Evolutionary conservation across 2,113 vertebrate species (phyloP).

Genomic region (Dromiciops gliroides): DNA sequence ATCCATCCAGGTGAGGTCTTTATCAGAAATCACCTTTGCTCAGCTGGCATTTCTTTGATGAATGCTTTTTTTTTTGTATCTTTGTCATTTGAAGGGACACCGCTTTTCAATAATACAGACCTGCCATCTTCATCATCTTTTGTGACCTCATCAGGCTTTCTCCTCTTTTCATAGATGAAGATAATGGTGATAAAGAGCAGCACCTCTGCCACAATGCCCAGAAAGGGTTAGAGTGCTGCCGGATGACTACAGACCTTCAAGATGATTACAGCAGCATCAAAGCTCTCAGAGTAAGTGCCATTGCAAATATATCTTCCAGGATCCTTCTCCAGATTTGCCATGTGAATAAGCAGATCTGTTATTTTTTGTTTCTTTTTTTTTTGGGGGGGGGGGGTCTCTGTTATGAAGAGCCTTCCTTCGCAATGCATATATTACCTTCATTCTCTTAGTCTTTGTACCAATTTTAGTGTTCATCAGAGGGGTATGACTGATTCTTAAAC

Average conservation of each 20-base stretch:
- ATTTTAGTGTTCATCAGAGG: constrained; percentile 68
- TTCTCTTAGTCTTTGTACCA: constrained; percentile 72
- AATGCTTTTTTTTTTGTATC: no score
- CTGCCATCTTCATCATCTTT: constrained; percentile 85
- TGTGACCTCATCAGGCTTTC: constrained; percentile 90
- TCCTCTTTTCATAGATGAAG: constrained; percentile 98
- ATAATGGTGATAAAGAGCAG: constrained; percentile 95
- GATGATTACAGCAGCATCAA: background rate
- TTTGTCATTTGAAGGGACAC: no score
- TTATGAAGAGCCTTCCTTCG: constrained; percentile 82
- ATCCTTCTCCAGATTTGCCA: constrained; percentile 85
- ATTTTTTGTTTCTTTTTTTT: no score
- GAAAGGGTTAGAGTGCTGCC: constrained; percentile 97
- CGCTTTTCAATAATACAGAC: no score
- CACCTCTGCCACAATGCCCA: constrained; percentile 97
- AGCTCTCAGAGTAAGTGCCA: constrained; percentile 76
- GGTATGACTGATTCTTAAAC: constrained; percentile 85
- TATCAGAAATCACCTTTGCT: background rate
- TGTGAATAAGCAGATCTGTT: constrained; percentile 84
- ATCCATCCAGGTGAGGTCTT: background rate
- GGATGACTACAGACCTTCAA: constrained; percentile 93
- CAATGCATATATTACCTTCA: constrained; percentile 28
- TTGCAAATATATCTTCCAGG: constrained; percentile 88
- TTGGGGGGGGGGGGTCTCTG: constrained; percentile 73
- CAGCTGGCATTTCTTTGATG: no score